Percentiles rank a stretch among this genome's conserved stretches.
These are phyloP conservation scores for Pterophyllum scalare DNA, from an alignment of 2,113 vertebrate species.

Conservation along the genomic window DNA sequence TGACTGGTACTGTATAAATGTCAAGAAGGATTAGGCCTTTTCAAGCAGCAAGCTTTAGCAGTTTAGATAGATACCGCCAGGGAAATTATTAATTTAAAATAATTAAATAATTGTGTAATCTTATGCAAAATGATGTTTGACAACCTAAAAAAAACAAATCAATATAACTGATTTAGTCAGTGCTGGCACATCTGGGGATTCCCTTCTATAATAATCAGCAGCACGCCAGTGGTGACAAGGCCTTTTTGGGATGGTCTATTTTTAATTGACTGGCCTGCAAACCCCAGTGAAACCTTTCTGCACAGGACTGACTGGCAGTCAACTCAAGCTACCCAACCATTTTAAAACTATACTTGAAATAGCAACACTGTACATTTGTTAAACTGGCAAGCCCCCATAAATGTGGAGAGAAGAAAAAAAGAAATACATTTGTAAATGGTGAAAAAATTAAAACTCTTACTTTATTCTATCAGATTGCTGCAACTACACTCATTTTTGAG, in stretches of 20 bases:
- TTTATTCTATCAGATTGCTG: not conserved
- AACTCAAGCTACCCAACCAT: not conserved
- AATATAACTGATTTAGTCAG: not conserved
- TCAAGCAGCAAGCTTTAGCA: too few species aligned
- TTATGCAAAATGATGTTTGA: too few species aligned
- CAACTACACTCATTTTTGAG: not conserved
- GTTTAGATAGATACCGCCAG: too few species aligned
- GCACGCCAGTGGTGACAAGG: not conserved
- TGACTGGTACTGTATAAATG: too few species aligned
- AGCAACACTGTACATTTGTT: not conserved
- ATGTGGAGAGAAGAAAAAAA: not conserved
- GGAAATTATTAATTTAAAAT: too few species aligned
- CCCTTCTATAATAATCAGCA: not conserved
- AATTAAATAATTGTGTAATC: too few species aligned
- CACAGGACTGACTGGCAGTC: not conserved
- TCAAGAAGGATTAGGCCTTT: too few species aligned
- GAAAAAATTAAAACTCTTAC: not conserved
- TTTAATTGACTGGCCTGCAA: not conserved
- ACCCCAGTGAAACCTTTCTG: not conserved
- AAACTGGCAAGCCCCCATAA: not conserved
- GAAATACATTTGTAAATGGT: not conserved
- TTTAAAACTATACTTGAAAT: not conserved
- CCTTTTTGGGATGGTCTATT: conserved; percentile 12
- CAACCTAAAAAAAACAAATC: not conserved
- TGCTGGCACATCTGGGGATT: not conserved